Evolutionary conservation across 2,797 vertebrate species (phyloP).

Genomic region (Brachymystax lenok): DNA sequence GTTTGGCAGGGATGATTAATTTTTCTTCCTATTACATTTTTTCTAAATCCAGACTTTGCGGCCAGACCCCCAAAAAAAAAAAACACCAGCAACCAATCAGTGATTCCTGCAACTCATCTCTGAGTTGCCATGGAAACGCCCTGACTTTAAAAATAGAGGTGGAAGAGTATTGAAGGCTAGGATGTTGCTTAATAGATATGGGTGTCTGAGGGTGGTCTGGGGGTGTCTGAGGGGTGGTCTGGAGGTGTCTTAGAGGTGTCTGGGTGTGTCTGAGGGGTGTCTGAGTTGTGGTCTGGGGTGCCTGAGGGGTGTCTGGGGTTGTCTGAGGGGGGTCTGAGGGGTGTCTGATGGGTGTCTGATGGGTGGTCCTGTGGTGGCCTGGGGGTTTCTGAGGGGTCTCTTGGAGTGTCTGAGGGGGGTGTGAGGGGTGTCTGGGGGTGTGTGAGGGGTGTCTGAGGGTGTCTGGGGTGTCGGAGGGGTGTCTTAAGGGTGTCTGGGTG

Average conservation of each 20-base stretch:
- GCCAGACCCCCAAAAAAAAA: neutral
- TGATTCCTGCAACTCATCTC: neutral
- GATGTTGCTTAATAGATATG: neutral
- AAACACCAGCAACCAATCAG: neutral
- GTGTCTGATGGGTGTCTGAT: neutral
- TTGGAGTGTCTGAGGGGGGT: neutral
- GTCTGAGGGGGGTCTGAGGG: neutral
- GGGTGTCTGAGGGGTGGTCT: neutral
- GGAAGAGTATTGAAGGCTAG: neutral
- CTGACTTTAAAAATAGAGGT: conserved; percentile 1
- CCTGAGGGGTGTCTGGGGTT: neutral
- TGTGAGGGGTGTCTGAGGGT: too few relatives aligned
- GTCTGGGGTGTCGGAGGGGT: too few relatives aligned
- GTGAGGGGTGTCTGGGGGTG: too few relatives aligned
- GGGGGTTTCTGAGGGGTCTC: neutral
- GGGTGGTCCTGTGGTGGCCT: too few relatives aligned
- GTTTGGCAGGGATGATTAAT: neutral
- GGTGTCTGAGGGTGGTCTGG: neutral
- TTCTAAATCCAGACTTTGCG: neutral
- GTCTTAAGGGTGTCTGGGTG: too few relatives aligned
- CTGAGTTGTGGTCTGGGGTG: too few relatives aligned
- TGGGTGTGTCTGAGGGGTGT: too few relatives aligned
- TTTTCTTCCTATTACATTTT: neutral
- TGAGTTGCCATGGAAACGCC: neutral
- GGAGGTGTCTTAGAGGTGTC: neutral